These are phyloP conservation scores for Halotydeus destructor DNA, from an alignment of 1,140 invertebrate species.

Conservation along the genomic window DNA sequence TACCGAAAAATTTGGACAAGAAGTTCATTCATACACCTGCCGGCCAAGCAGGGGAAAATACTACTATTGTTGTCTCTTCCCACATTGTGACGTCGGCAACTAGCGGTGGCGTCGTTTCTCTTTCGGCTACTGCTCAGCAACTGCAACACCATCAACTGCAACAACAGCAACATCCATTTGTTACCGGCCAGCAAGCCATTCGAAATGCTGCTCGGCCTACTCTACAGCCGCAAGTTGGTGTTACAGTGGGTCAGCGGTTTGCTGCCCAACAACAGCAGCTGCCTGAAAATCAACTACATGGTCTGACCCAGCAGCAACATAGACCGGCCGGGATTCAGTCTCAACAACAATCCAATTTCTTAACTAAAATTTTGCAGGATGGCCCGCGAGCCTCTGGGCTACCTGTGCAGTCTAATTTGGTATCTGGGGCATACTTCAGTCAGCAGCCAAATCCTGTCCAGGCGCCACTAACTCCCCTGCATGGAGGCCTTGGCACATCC, in stretches of 20 bases:
- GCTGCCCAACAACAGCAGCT: too few relatives aligned
- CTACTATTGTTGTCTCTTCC: slow-evolving; percentile 3
- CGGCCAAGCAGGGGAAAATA: background rate
- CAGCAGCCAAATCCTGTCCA: background rate
- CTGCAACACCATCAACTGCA: slow-evolving; percentile 6
- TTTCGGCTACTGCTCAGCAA: slow-evolving; percentile 4
- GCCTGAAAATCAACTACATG: too few relatives aligned
- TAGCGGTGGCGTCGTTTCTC: slow-evolving; percentile 1
- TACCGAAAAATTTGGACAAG: slow-evolving; percentile 20
- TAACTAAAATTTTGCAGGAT: too few relatives aligned
- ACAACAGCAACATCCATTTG: slow-evolving; percentile 5
- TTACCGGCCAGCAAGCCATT: background rate
- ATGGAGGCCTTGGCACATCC: background rate
- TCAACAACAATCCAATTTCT: background rate
- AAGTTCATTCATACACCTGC: slow-evolving; percentile 17
- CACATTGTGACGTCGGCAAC: background rate
- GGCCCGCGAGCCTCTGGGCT: too few relatives aligned
- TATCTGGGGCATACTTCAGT: too few relatives aligned
- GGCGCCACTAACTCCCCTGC: background rate
- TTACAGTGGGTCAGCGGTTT: too few relatives aligned
- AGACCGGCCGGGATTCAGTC: too few relatives aligned
- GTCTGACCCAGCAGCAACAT: too few relatives aligned
- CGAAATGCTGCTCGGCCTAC: background rate
- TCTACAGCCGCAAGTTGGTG: background rate
- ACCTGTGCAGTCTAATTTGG: too few relatives aligned